A percentile compares a stretch with the other conserved stretches of the same genome.
phyloP scores from a whole-genome alignment of 2,888 invertebrate species.

The Cyclophora punctaria region DNA sequence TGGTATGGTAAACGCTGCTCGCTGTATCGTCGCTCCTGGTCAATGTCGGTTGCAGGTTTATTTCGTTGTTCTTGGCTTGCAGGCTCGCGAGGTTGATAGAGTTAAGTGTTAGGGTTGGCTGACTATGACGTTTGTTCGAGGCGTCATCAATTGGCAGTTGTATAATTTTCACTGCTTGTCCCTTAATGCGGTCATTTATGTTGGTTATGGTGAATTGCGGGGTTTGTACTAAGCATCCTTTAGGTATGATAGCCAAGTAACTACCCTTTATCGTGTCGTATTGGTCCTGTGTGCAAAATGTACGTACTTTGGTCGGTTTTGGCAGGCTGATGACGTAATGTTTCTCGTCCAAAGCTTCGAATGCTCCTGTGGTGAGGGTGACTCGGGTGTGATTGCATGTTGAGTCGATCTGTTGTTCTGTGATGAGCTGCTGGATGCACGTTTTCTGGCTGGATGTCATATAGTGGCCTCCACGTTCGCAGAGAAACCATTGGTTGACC shows the following conservation, averaged over 20 bases:
- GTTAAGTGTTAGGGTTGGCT: not conserved
- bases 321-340: constrained; percentile 16
- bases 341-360: constrained; percentile 11
- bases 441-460: not conserved
- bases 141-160: not conserved
- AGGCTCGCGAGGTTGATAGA: not conserved
- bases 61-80: not conserved
- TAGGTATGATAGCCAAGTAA: constrained; percentile 1
- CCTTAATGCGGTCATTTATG: constrained; percentile 1
- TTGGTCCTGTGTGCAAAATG: constrained; percentile 12
- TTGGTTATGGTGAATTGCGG: constrained; percentile 2
- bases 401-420: not conserved
- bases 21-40: not conserved
- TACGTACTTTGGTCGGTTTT: constrained; percentile 7
- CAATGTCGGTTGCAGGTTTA: not conserved
- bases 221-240: not conserved
- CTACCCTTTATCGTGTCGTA: constrained; percentile 6
- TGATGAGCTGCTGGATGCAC: constrained; percentile 8
- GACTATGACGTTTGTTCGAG: not conserved
- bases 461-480: constrained; percentile 9
- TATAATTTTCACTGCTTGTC: constrained; percentile 3
- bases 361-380: constrained; percentile 4
- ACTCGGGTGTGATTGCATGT: constrained; percentile 5
- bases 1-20: too few species aligned
- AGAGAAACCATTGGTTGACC: constrained; percentile 9